These are phyloP conservation scores for Danionella cerebrum DNA, from an alignment of 2,113 vertebrate species.

Conservation along the genomic window DNA sequence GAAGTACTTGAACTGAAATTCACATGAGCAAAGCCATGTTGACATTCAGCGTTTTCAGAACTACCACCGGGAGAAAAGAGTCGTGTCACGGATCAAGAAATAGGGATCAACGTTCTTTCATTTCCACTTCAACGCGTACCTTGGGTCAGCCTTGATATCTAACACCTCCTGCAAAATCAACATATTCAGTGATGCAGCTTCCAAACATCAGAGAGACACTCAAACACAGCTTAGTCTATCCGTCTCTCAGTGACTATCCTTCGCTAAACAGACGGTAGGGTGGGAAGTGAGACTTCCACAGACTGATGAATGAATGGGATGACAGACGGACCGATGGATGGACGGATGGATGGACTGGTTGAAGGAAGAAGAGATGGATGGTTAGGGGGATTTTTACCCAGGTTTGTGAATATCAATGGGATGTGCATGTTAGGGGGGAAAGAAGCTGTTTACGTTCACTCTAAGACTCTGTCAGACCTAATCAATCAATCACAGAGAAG, in stretches of 20 bases:
- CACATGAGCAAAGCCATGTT: background rate
- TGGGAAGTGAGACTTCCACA: background rate
- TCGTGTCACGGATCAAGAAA: constrained; percentile 4
- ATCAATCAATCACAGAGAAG: constrained; percentile 35
- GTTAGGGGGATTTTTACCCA: constrained; percentile 20
- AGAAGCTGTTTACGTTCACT: constrained; percentile 25
- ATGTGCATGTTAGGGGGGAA: background rate
- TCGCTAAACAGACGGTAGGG: constrained; percentile 3
- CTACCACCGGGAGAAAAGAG: background rate
- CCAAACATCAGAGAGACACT: background rate
- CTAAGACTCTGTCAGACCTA: constrained; percentile 30
- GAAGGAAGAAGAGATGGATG: background rate
- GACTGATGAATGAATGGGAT: constrained; percentile 3
- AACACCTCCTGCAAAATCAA: background rate
- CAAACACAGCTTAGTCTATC: constrained; percentile 5
- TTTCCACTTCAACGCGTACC: background rate
- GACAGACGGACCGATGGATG: constrained; percentile 12
- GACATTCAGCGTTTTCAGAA: background rate
- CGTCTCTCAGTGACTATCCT: constrained; percentile 13
- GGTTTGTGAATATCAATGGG: constrained; percentile 14
- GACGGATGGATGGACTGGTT: constrained; percentile 15
- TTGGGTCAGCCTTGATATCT: background rate
- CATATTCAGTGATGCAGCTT: background rate
- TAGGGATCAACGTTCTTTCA: background rate
- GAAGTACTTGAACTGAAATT: background rate